Evolutionary conservation across 2,888 invertebrate genomes (phyloP).

Genomic region (Mythimna albipuncta): DNA sequence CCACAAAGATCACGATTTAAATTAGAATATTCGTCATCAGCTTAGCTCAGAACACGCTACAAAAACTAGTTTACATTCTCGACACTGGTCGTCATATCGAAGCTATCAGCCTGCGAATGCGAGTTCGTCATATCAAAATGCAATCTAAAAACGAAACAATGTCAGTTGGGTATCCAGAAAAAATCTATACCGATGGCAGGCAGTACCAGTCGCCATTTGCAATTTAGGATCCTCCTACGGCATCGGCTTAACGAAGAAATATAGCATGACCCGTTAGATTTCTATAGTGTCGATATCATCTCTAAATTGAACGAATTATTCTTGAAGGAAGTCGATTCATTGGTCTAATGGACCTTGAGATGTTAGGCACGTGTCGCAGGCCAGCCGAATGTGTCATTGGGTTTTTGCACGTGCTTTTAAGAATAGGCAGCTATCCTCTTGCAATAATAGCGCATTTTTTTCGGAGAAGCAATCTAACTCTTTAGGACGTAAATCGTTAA

Average conservation of each 20-base stretch:
- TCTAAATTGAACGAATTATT: constrained; percentile 58
- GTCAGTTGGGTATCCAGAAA: constrained; percentile 15
- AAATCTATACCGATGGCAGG: constrained; percentile 10
- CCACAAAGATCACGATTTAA: not conserved
- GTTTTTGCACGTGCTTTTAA: not conserved
- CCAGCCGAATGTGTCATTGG: constrained; percentile 7
- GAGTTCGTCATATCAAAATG: constrained; percentile 10
- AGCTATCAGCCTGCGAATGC: not conserved
- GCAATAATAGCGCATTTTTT: not conserved
- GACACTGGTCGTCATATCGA: not conserved
- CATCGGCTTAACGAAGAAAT: constrained; percentile 37
- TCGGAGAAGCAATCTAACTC: too few species aligned
- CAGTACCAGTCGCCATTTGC: constrained; percentile 50
- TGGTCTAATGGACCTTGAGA: constrained; percentile 46
- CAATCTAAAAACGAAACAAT: constrained; percentile 8
- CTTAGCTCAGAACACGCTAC: not conserved
- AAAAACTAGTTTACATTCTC: constrained; percentile 24
- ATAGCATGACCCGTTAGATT: constrained; percentile 42
- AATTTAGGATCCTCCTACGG: constrained; percentile 42
- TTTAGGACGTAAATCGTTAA: too few species aligned
- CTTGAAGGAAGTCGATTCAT: constrained; percentile 50
- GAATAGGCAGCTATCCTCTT: not conserved
- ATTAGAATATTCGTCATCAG: not conserved
- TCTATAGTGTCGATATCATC: constrained; percentile 56
- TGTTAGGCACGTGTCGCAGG: constrained; percentile 14